Conservation (phyloP, 2,888 invertebrate species). For the Andrena marginata region DNA sequence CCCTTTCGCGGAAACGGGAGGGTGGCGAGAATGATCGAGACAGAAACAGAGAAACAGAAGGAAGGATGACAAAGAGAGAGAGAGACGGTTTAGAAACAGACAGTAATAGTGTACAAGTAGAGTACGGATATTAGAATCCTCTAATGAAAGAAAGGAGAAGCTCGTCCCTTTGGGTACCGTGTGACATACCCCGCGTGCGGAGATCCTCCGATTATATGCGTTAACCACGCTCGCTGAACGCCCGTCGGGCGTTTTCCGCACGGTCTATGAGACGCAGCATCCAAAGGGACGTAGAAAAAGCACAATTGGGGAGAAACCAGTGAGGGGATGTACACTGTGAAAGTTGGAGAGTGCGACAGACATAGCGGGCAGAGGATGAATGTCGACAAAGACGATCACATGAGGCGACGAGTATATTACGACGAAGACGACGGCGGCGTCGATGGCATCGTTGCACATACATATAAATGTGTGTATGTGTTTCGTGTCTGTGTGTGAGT, state of each 20-base stretch:
- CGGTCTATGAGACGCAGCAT: no score
- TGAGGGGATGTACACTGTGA: background rate
- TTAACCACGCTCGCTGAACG: no score
- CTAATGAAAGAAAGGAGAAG: no score
- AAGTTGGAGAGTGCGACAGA: slow-evolving; percentile 4
- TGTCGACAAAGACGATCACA: slow-evolving; percentile 8
- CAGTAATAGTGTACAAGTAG: no score
- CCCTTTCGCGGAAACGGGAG: background rate
- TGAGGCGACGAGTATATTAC: slow-evolving; percentile 18
- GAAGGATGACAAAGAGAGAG: background rate
- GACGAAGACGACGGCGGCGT: slow-evolving; percentile 20
- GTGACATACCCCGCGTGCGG: no score
- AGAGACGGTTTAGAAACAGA: background rate
- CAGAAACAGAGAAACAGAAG: slow-evolving; percentile 21
- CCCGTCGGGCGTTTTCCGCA: no score
- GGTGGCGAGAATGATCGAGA: background rate
- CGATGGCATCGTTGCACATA: slow-evolving; percentile 36
- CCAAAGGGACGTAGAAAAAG: no score
- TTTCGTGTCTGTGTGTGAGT: background rate
- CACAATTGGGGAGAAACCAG: background rate
- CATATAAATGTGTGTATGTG: background rate
- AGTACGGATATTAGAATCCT: no score
- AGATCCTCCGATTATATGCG: no score
- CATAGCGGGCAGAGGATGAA: background rate
- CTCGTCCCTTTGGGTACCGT: no score